Evolutionary conservation across 2,797 vertebrate genomes (phyloP).

Genomic region (Poeciliopsis paucimaculata): DNA sequence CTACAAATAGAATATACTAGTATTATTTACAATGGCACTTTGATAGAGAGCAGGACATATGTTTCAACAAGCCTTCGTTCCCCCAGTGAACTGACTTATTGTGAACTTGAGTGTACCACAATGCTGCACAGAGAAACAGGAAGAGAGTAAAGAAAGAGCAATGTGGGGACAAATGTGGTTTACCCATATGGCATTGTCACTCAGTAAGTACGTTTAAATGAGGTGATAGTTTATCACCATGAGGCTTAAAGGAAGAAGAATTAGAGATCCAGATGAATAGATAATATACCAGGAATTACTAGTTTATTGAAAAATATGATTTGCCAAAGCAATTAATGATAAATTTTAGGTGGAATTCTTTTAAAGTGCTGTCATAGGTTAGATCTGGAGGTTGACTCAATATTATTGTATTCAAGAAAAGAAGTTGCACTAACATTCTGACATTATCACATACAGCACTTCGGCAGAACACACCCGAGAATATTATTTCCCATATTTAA

Average conservation of each 20-base stretch:
- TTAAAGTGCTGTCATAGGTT: background rate
- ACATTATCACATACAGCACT: background rate
- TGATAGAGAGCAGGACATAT: conserved; percentile 72
- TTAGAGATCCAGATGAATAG: conserved; percentile 1
- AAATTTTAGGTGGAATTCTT: background rate
- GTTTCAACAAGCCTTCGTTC: conserved; percentile 64
- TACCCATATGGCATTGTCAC: conserved; percentile 45
- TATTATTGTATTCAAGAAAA: background rate
- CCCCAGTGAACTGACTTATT: conserved; percentile 52
- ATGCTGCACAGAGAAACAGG: conserved; percentile 75
- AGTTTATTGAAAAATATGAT: background rate
- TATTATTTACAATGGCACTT: conserved; percentile 37
- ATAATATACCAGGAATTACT: background rate
- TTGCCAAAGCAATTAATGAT: background rate
- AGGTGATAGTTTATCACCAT: conserved; percentile 44
- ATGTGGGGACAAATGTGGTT: conserved; percentile 48
- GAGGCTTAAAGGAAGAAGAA: conserved; percentile 23
- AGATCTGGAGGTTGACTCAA: background rate
- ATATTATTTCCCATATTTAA: background rate
- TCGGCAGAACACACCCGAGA: background rate
- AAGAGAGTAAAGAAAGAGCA: conserved; percentile 72
- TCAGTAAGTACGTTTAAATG: conserved; percentile 54
- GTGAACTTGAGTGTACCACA: conserved; percentile 73
- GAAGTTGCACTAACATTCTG: background rate
- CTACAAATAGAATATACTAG: no score